phyloP scores from a whole-genome alignment of 2,888 invertebrate genomes.

The Dolichopus griseipennis region DNA sequence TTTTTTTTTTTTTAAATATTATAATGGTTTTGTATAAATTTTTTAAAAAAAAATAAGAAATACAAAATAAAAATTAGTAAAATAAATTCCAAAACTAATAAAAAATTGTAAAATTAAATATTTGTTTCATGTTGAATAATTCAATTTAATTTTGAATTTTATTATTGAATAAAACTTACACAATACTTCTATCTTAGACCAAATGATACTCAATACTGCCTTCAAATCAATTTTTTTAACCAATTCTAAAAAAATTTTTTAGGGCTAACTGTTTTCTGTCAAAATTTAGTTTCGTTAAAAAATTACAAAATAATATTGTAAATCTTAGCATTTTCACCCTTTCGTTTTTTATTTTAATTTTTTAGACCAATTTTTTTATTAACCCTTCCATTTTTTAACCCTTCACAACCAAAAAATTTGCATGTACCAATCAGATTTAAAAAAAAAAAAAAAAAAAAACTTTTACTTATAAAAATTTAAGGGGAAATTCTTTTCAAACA shows the following conservation, averaged over 20 bases:
- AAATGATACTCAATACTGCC: neutral
- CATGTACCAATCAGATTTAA: neutral
- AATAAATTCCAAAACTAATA: too few species aligned
- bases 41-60: neutral
- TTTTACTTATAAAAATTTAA: neutral
- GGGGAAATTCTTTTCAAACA: neutral
- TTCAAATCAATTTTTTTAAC: too few species aligned
- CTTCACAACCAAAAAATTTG: neutral
- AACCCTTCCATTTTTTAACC: slow-evolving; percentile 6
- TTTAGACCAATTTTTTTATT: neutral
- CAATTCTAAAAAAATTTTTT: too few species aligned
- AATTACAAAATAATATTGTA: too few species aligned
- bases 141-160: too few species aligned
- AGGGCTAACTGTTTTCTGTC: too few species aligned
- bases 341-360: neutral
- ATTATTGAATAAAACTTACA: neutral
- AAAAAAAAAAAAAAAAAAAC: neutral
- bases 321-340: too few species aligned
- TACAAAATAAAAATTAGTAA: neutral
- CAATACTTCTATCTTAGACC: neutral
- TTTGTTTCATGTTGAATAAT: too few species aligned
- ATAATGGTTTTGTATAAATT: neutral
- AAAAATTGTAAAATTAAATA: too few species aligned
- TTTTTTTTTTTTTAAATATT: neutral
- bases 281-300: too few species aligned